Evolutionary conservation across 1,140 invertebrate genomes (phyloP).

Genomic region (Drosophila sproati): DNA sequence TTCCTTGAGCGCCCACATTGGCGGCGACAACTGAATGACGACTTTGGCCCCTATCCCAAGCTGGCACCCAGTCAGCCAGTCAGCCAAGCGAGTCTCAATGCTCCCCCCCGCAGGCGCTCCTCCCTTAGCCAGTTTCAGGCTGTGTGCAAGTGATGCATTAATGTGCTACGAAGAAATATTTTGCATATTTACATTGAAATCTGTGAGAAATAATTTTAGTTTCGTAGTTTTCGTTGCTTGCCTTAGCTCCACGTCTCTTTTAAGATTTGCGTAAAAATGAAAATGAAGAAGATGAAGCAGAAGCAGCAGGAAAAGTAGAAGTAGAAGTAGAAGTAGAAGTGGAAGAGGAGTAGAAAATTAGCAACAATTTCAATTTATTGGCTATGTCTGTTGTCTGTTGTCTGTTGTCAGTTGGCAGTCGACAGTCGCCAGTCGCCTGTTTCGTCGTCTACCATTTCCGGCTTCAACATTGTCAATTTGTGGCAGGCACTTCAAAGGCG

Average conservation of each 20-base stretch:
- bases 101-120: neutral
- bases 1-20: constrained; percentile 63
- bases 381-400: constrained; percentile 26
- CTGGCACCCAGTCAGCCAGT: constrained; percentile 1
- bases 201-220: constrained; percentile 60
- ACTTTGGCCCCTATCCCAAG: constrained; percentile 32
- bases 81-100: constrained; percentile 55
- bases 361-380: constrained; percentile 57
- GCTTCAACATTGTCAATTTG: constrained; percentile 55
- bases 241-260: neutral
- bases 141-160: constrained; percentile 63
- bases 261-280: constrained; percentile 6
- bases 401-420: neutral
- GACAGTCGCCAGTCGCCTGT: constrained; percentile 11
- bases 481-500: constrained; percentile 51
- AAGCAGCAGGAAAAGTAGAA: neutral
- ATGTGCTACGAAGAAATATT: constrained; percentile 77
- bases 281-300: constrained; percentile 1
- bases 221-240: constrained; percentile 2
- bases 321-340: neutral
- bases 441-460: constrained; percentile 42
- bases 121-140: constrained; percentile 2
- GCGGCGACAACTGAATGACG: constrained; percentile 50
- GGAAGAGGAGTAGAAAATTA: constrained; percentile 17
- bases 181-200: constrained; percentile 81